Conservation (phyloP, 2,888 invertebrate species). For the Brassicogethes aeneus region DNA sequence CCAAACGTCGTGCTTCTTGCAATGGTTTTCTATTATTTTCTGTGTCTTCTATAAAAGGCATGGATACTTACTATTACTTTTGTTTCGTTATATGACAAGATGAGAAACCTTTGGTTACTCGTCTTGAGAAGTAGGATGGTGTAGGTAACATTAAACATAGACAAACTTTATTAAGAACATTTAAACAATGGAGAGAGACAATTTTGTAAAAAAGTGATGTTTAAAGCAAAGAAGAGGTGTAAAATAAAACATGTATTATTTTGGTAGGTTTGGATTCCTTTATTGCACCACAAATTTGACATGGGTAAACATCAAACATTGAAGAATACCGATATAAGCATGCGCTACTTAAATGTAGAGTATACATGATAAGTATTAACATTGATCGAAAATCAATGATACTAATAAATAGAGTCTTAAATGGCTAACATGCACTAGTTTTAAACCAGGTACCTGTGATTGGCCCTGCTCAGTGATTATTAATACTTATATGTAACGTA, state of each 20-base stretch:
- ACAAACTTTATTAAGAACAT: too few relatives aligned
- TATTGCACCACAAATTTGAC: slow-evolving; percentile 38
- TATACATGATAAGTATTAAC: slow-evolving; percentile 22
- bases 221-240: slow-evolving; percentile 1
- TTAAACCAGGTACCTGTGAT: slow-evolving; percentile 28
- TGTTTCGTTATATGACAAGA: too few relatives aligned
- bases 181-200: too few relatives aligned
- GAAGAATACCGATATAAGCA: slow-evolving; percentile 20
- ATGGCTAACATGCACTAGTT: slow-evolving; percentile 23
- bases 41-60: too few relatives aligned
- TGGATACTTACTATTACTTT: too few relatives aligned
- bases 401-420: slow-evolving; percentile 16
- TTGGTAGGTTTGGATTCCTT: slow-evolving; percentile 30
- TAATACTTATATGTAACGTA: slow-evolving; percentile 22
- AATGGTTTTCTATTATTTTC: too few relatives aligned
- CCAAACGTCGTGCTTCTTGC: too few relatives aligned
- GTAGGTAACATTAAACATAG: too few relatives aligned
- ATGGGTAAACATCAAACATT: slow-evolving; percentile 35
- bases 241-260: slow-evolving; percentile 14
- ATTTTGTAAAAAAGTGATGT: too few relatives aligned
- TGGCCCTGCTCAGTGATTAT: slow-evolving; percentile 24
- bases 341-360: slow-evolving; percentile 22
- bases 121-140: too few relatives aligned
- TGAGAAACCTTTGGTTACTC: too few relatives aligned
- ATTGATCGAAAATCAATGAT: too few relatives aligned